Base-by-base conservation (phyloP, 2,113 vertebrate species). In the Otis tarda region DNA sequence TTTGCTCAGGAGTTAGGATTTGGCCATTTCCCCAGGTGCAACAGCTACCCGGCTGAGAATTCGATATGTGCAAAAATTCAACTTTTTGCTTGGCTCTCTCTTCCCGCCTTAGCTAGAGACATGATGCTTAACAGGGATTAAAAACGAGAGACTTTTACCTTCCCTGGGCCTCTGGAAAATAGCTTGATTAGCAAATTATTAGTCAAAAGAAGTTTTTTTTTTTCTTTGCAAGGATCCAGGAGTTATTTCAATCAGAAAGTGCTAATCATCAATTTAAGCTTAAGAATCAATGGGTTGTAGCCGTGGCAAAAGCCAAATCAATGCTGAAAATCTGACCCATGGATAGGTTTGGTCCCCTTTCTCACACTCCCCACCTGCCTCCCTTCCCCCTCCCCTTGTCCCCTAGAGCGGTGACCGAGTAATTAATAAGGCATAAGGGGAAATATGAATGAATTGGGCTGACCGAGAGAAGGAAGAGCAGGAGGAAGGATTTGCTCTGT, bases 381-480 rank as follows among this genome's bases (percentile, higher is more conserved):
- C 92, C 90, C 65, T 94, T 83, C 69, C 73, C 74, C 87, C 88
- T 83, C 67, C 68, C 63, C 56, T 71, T 39, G 52, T 85, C 53
- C 90, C 30, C 55, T 55, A 75, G 88, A 96, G 92, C 84, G 50
- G 50, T 0, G 9, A 65, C 82, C 20, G 18, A 79, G 92, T 92
- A 94, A 96, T 98, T 97, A 97, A 98, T 98, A 98, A 97, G 96
- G 96, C 95, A 97, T 91, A 97, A 97, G 97, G 97, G 96, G 96
- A 98, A 98, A 98, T 98, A 97, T 97, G 93, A 98, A 98, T 97
- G 97, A 97, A 97, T 94, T 93, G 93, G 95, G 23, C 89, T 94
- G 95, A 94, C 93, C 3, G 5, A 95, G 85, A 83, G 94, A 89
- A 86, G 97, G 95, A 95, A 47, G 27, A 94, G 69, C 65, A 39